These are phyloP conservation scores for Engraulis encrasicolus DNA, from an alignment of 2,113 vertebrate genomes.

Conservation along the genomic window DNA sequence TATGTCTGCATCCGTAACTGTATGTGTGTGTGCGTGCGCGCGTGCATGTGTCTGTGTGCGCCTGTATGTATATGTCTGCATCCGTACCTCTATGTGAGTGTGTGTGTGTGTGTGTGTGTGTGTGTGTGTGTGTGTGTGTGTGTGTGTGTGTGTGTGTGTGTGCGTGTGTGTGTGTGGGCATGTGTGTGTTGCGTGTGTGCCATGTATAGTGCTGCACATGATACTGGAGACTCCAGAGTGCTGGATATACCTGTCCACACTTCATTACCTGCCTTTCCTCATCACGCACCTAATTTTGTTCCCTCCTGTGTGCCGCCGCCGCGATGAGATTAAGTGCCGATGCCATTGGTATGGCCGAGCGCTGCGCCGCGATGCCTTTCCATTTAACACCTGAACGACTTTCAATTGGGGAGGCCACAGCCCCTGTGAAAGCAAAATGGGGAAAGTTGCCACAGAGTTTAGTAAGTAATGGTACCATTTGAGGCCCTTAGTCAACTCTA, in stretches of 20 bases:
- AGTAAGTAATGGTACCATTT: conserved; percentile 44
- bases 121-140: not conserved
- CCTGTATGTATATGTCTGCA: no score
- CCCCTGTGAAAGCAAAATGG: conserved; percentile 15
- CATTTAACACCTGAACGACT: conserved; percentile 52
- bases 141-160: conserved; percentile 25
- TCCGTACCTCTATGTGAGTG: no score
- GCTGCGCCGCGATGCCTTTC: conserved; percentile 40
- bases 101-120: no score
- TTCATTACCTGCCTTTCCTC: conserved; percentile 46
- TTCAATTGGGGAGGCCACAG: conserved; percentile 49
- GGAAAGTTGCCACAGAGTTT: conserved; percentile 45
- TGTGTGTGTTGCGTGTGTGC: not conserved
- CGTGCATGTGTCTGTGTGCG: no score
- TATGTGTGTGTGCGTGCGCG: no score
- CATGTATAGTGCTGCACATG: not conserved
- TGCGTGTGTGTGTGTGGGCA: not conserved
- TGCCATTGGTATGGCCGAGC: conserved; percentile 42
- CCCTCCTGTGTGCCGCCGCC: conserved; percentile 41
- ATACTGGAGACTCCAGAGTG: not conserved
- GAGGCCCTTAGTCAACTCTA: not conserved
- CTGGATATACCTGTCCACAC: not conserved
- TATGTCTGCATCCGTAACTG: no score
- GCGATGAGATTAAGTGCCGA: conserved; percentile 48
- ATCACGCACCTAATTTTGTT: conserved; percentile 27